Evolutionary conservation across 2,113 vertebrate genomes (phyloP).

Genomic region (Grammatotria lemairii): DNA sequence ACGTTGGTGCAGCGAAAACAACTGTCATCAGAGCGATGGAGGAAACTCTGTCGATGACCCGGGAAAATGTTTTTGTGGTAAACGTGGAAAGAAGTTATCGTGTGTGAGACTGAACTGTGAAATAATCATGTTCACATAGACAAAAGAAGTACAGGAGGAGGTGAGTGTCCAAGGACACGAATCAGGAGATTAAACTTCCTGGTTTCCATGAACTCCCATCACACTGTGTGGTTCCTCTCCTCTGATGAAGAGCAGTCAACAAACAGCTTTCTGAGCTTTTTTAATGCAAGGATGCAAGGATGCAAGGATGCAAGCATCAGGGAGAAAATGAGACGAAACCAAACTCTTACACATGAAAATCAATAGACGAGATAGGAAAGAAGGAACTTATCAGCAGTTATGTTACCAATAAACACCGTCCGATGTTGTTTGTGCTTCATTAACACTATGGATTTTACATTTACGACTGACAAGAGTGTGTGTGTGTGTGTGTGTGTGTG

Average conservation of each 20-base stretch:
- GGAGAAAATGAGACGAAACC: background rate
- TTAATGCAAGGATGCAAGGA: background rate
- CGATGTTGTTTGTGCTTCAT: background rate
- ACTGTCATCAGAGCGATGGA: background rate
- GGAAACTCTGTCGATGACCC: rapidly evolving
- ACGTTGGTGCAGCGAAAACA: background rate
- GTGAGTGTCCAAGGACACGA: background rate
- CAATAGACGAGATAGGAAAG: background rate
- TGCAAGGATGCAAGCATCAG: background rate
- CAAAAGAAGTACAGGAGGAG: rapidly evolving
- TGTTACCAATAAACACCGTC: background rate
- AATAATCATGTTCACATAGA: rapidly evolving
- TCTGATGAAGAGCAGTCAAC: background rate
- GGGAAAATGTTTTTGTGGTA: background rate
- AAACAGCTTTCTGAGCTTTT: background rate
- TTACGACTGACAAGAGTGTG: background rate
- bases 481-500: background rate
- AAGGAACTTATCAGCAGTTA: background rate
- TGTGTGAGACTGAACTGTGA: background rate
- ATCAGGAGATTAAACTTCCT: background rate
- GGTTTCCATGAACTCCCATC: background rate
- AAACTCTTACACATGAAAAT: background rate
- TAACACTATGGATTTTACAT: background rate
- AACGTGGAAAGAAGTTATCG: background rate
- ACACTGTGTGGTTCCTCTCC: background rate